Percentiles rank a stretch among this genome's conserved stretches.
Conservation (phyloP, 1,140 invertebrate species). For the Lordiphosa stackelbergi region DNA sequence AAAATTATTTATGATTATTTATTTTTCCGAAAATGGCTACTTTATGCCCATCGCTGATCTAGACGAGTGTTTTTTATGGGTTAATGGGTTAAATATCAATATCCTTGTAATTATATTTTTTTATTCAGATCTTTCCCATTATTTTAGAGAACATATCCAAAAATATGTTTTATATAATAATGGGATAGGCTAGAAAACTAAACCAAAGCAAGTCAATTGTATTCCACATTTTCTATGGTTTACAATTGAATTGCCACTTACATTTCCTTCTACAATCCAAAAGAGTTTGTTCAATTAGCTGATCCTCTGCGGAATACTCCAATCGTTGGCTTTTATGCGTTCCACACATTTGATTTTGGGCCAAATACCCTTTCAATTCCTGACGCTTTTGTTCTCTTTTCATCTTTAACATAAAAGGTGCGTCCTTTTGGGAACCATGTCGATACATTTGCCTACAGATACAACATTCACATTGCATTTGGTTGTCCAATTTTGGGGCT, state of each 20-base stretch:
- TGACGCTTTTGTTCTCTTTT: conserved; percentile 24
- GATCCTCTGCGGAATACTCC: background rate
- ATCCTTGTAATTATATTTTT: no score
- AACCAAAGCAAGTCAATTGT: no score
- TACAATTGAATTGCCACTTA: no score
- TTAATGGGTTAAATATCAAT: no score
- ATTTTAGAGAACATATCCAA: no score
- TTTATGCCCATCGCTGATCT: no score
- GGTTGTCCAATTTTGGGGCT: accelerated
- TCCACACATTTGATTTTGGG: background rate
- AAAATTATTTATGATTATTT: no score
- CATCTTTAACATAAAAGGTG: conserved; percentile 34
- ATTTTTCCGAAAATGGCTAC: no score
- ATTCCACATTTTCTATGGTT: background rate
- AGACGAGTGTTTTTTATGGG: no score
- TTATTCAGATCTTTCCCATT: no score
- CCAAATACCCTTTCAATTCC: conserved; percentile 36
- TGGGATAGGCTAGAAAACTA: conserved; percentile 1
- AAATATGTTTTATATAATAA: conserved; percentile 12
- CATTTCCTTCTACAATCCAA: background rate
- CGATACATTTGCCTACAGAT: conserved; percentile 23
- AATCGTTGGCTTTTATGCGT: background rate
- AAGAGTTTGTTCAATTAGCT: background rate
- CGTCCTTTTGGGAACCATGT: background rate
- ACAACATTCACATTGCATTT: conserved; percentile 9